Evolutionary conservation across 1,140 invertebrate species (phyloP), one percentile per base, ranked within the genome.

Genomic region (Musca vetustissima): DNA sequence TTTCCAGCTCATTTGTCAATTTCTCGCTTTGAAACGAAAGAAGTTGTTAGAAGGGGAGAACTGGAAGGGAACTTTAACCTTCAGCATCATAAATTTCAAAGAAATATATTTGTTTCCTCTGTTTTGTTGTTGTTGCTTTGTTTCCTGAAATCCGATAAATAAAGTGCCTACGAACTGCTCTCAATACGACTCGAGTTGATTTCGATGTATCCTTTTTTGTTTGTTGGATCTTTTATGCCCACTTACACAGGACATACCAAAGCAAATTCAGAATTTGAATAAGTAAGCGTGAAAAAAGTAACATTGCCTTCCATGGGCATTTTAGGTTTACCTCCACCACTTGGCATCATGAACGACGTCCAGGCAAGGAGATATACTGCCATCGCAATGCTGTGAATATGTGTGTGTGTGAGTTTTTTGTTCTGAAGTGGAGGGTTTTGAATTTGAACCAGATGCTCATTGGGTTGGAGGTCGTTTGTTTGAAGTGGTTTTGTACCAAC

Each of bases 1-100:
- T 61, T 61, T 61, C 57, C 57, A 61, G 36, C 57, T 61, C 57
- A 61, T 61, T 61, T 61, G 28, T 61, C 57, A 61, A 61, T 61
- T 7, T n/a, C 25, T 59, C 55, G 28, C 57, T 61, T 9, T 43
- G 36, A 43, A 43, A 43, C 8, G 13, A 43, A 1, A 43, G 36
- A 28, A 13, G n/a, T n/a, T n/a, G n/a, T n/a, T n/a, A n/a, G n/a
- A 43, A 43, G 21, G 57, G 8, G 28, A 28, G 28, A 28, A 28
- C 17, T 19, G 48, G 17, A 21, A 19, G 28, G 36, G 57, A 61
- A 28, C 57, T 61, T 61, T 61, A 61, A 61, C 57, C 57, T 61
- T 61, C 25, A 21, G 17, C n/a, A 11, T 61, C 57, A 61, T 61
- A 61, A 61, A 61, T 61, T 61, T 61, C 57, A 36, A 36, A 61